Conservation (phyloP, 2,113 vertebrate genomes). For the Trematomus loennbergii region DNA sequence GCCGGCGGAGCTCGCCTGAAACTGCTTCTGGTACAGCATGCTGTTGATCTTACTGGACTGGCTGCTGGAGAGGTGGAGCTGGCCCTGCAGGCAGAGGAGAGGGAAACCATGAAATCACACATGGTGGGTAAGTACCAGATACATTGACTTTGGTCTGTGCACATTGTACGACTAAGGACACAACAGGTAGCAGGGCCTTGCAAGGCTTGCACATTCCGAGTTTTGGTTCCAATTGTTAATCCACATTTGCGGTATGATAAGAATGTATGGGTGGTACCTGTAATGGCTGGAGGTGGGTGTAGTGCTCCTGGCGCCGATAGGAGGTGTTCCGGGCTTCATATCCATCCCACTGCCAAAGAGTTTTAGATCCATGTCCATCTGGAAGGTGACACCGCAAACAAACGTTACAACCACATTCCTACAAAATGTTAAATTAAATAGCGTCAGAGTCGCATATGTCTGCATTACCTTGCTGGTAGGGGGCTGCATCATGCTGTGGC, state of each 20-base stretch:
- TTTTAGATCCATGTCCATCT: conserved; percentile 99
- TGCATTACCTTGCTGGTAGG: conserved; percentile 90
- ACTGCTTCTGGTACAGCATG: conserved; percentile 98
- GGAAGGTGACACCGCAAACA: conserved; percentile 47
- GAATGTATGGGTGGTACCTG: conserved; percentile 82
- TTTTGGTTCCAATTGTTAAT: background rate
- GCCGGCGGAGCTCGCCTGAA: conserved; percentile 88
- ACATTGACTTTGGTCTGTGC: background rate
- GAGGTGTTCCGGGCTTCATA: conserved; percentile 96
- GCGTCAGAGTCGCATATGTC: background rate
- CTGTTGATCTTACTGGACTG: conserved; percentile 98
- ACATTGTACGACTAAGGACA: background rate
- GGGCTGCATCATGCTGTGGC: conserved; percentile 93
- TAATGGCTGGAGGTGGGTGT: conserved; percentile 98
- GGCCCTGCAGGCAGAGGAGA: conserved; percentile 82
- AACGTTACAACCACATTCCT: background rate
- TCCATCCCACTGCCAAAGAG: conserved; percentile 95
- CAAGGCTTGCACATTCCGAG: no score
- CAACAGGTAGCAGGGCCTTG: no score
- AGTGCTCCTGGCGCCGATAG: conserved; percentile 91
- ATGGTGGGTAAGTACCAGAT: background rate
- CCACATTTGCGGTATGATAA: background rate
- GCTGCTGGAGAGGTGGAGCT: conserved; percentile 96
- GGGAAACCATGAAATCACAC: background rate
- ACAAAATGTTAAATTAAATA: no score